These are phyloP conservation scores for Pterophyllum scalare DNA, from an alignment of 2,113 vertebrate genomes.

Conservation along the genomic window DNA sequence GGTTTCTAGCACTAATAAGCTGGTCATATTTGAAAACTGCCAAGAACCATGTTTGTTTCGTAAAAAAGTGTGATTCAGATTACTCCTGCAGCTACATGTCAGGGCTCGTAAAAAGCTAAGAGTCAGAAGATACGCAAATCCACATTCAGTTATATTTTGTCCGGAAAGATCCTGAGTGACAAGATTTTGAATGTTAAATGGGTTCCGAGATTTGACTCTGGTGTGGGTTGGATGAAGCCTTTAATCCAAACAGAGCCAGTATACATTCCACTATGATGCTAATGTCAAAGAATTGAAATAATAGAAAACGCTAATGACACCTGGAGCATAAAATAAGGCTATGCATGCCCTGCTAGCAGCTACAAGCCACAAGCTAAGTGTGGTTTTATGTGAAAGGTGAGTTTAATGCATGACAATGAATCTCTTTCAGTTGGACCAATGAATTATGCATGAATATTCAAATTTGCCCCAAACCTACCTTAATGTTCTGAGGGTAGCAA, in stretches of 20 bases:
- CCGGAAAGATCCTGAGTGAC: constrained; percentile 7
- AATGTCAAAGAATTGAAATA: neutral
- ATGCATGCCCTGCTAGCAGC: neutral
- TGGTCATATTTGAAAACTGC: constrained; percentile 45
- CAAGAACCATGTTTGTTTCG: constrained; percentile 51
- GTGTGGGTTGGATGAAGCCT: constrained; percentile 7
- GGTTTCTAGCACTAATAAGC: constrained; percentile 36
- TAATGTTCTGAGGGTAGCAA: neutral
- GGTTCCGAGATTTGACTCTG: neutral
- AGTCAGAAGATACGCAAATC: neutral
- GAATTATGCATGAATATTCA: neutral
- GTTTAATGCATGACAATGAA: neutral
- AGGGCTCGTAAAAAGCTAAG: neutral
- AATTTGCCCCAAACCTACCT: neutral
- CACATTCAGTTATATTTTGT: constrained; percentile 2
- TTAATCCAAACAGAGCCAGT: neutral
- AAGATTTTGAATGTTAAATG: neutral
- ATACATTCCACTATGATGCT: neutral
- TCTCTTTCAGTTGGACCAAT: no score
- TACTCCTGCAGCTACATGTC: neutral
- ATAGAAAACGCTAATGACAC: neutral
- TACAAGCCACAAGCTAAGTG: neutral
- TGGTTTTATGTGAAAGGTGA: neutral
- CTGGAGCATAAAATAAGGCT: fast-evolving
- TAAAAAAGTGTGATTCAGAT: neutral